Percentiles rank a stretch among this genome's conserved stretches.
Conservation (phyloP, 2,888 invertebrate species). For the Zygaena filipendulae region DNA sequence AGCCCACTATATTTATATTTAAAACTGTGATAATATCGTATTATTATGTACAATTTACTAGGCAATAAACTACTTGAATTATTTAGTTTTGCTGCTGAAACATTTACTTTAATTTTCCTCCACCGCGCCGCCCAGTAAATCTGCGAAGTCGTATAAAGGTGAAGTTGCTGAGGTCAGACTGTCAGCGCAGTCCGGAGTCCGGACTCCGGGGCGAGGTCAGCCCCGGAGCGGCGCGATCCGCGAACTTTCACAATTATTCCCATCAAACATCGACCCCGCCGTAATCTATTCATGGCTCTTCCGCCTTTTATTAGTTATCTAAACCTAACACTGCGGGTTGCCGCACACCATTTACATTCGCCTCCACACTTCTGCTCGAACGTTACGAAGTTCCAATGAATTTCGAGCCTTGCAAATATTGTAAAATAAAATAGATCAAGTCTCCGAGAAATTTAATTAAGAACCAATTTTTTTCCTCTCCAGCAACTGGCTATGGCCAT, state of each 20-base stretch:
- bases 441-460: conserved; percentile 4
- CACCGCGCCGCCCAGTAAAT: conserved; percentile 1
- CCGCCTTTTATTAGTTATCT: conserved; percentile 26
- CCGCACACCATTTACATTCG: conserved; percentile 29
- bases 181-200: conserved; percentile 11
- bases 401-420: too few species aligned
- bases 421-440: too few species aligned
- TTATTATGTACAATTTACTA: conserved; percentile 1
- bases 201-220: conserved; percentile 10
- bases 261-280: conserved; percentile 28
- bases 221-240: conserved; percentile 9
- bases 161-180: conserved; percentile 9
- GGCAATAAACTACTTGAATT: background rate
- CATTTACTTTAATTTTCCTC: conserved; percentile 9
- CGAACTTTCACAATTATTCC: conserved; percentile 36
- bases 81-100: conserved; percentile 9
- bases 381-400: conserved; percentile 2
- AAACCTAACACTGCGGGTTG: conserved; percentile 18
- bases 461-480: conserved; percentile 8
- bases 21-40: too few species aligned
- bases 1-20: too few species aligned
- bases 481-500: conserved; percentile 15
- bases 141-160: conserved; percentile 1
- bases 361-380: conserved; percentile 4
- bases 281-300: conserved; percentile 38